Evolutionary conservation across 2,797 vertebrate genomes (phyloP).

Genomic region (Rachycentron canadum): DNA sequence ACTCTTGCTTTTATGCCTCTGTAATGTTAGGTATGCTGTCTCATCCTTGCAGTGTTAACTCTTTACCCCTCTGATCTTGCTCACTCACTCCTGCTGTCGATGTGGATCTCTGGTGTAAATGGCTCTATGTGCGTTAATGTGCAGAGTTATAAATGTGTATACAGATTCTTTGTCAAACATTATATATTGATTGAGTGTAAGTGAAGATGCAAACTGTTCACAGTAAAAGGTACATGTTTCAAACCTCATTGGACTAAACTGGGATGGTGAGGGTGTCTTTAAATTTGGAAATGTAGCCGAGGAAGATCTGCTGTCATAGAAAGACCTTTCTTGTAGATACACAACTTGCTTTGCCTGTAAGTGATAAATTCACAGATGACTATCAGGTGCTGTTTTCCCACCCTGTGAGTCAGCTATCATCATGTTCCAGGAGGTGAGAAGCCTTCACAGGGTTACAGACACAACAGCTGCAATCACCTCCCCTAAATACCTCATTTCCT

Average conservation of each 20-base stretch:
- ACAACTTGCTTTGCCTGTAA: conserved; percentile 52
- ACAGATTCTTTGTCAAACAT: neutral
- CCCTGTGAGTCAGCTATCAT: conserved; percentile 67
- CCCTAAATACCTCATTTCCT: conserved; percentile 67
- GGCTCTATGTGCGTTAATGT: conserved; percentile 3
- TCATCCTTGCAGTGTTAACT: conserved; percentile 30
- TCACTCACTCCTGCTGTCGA: conserved; percentile 19
- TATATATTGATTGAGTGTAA: neutral
- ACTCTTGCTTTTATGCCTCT: conserved; percentile 16
- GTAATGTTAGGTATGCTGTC: conserved; percentile 47
- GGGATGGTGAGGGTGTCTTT: neutral
- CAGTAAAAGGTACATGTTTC: no score
- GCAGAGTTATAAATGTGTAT: neutral
- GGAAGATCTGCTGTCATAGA: neutral
- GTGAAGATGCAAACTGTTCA: neutral
- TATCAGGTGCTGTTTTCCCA: conserved; percentile 69
- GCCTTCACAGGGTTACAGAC: conserved; percentile 64
- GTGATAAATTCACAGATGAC: conserved; percentile 71
- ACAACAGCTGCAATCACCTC: conserved; percentile 64
- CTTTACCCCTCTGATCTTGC: conserved; percentile 37
- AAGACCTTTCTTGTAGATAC: conserved; percentile 6
- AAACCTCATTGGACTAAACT: neutral
- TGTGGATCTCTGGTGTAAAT: conserved; percentile 22
- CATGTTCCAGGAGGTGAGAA: conserved; percentile 76
- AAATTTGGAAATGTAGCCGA: neutral